Base-by-base conservation (phyloP, 2,797 vertebrate genomes). In the Sandelia bainsii region DNA sequence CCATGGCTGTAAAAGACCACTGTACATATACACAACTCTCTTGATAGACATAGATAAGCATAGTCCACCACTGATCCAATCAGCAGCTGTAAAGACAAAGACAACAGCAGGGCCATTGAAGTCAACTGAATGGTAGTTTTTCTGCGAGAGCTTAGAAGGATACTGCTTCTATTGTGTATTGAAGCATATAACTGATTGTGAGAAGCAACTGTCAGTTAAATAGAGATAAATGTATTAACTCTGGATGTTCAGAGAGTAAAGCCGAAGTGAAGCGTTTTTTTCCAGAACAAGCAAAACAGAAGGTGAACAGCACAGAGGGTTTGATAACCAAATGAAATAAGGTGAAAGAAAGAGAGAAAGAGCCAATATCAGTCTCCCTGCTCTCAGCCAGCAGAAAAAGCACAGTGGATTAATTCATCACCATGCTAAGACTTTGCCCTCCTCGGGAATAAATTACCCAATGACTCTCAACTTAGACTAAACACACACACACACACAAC, bases 331-430 rank as follows among this genome's bases (percentile, higher is more conserved):
- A 81, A 81, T 62, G 65, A 83, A 74, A 81, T 54, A 72, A 67
- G 67, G 50, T 51, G 45, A 75, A 56, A 60, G 53, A 44, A 42
- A 51, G 40, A 70, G 45, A 79, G 60, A 76, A 65, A 75, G 34
- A 75, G 65, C 57, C 76, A 89, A 88, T 87, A 88, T 88, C 84
- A 88, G 83, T 83, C 66, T 84, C 51, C 25, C 53, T 86, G 49
- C 70, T 82, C 83, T 83, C 84, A 65, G 81, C 64, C 78, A 66
- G 82, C 70, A 84, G 81, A 83, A 89, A 90, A 90, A 86, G 84
- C 87, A 93, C 93, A 94, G 93, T 92, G 87, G 90, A 93, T 91
- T 93, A 91, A 93, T 92, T 94, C 90, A 93, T 92, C 89, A 89
- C 86, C 80, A 86, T 74, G 79, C 80, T 72, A 92, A 91, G 90